Conservation (phyloP, 1,140 invertebrate species). For the Watersipora subatra region DNA sequence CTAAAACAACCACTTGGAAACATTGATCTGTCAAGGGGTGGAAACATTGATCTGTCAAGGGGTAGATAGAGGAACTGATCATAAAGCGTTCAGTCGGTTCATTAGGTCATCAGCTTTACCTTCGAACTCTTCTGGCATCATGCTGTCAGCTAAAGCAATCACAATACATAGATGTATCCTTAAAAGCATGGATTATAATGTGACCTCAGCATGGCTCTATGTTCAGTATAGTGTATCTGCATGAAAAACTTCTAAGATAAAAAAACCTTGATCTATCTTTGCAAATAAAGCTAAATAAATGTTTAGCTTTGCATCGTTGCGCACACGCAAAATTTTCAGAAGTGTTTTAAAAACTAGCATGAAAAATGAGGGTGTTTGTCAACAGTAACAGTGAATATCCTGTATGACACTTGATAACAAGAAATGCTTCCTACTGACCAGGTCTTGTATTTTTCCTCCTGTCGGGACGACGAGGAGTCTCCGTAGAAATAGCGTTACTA, state of each 20-base stretch:
- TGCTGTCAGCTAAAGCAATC: slow-evolving; percentile 1
- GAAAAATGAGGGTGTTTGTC: neutral
- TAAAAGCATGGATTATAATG: neutral
- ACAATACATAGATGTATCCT: neutral
- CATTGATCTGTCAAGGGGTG: too few relatives aligned
- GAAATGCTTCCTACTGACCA: too few relatives aligned
- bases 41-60: too few relatives aligned
- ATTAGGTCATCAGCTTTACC: slow-evolving; percentile 21
- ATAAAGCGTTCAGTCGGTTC: slow-evolving; percentile 19
- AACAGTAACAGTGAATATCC: too few relatives aligned
- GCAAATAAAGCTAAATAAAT: too few relatives aligned
- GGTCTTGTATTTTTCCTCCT: neutral
- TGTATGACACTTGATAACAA: neutral
- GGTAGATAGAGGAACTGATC: neutral
- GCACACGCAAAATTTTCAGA: neutral
- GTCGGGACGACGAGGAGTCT: neutral
- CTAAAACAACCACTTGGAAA: neutral
- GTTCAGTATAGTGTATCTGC: too few relatives aligned
- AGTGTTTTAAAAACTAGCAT: slow-evolving; percentile 1
- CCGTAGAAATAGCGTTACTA: slow-evolving; percentile 11
- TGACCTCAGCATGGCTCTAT: slow-evolving; percentile 2
- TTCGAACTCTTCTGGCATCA: slow-evolving; percentile 4
- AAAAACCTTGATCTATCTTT: too few relatives aligned
- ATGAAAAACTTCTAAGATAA: too few relatives aligned
- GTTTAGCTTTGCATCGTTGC: neutral